Percentiles rank a stretch among this genome's conserved stretches.
Evolutionary conservation across 2,888 invertebrate species (phyloP).

Genomic region (Hypomecis atomaria): DNA sequence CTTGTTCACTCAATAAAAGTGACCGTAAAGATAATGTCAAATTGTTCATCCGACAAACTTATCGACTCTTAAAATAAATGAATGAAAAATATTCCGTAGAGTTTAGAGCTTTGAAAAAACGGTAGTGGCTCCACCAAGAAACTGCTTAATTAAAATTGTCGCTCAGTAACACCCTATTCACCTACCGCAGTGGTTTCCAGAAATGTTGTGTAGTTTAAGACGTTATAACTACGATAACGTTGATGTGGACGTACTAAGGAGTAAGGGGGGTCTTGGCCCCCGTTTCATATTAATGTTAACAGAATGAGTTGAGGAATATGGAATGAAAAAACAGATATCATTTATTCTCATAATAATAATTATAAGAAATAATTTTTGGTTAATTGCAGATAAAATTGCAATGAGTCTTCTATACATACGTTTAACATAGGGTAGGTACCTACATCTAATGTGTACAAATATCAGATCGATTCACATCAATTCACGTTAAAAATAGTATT

Average conservation of each 20-base stretch:
- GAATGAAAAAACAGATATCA: too few relatives aligned
- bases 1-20: slow-evolving; percentile 51
- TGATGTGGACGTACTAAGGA: slow-evolving; percentile 25
- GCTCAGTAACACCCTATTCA: slow-evolving; percentile 48
- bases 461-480: too few relatives aligned
- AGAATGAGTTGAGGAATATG: background rate
- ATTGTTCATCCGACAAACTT: slow-evolving; percentile 47
- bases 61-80: background rate
- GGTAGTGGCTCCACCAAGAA: background rate
- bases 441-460: too few relatives aligned
- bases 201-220: slow-evolving; percentile 50
- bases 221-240: slow-evolving; percentile 50
- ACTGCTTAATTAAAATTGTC: background rate
- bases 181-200: slow-evolving; percentile 67
- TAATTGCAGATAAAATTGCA: too few relatives aligned
- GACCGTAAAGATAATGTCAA: slow-evolving; percentile 60
- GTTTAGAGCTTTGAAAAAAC: background rate
- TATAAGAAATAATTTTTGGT: too few relatives aligned
- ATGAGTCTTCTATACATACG: too few relatives aligned
- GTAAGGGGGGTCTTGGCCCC: slow-evolving; percentile 10
- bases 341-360: too few relatives aligned
- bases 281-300: background rate
- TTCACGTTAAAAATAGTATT: too few relatives aligned
- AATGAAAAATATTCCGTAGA: background rate
- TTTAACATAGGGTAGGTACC: too few relatives aligned